phyloP scores from a whole-genome alignment of 2,797 vertebrate species.

The Otolemur crassicaudatus region DNA sequence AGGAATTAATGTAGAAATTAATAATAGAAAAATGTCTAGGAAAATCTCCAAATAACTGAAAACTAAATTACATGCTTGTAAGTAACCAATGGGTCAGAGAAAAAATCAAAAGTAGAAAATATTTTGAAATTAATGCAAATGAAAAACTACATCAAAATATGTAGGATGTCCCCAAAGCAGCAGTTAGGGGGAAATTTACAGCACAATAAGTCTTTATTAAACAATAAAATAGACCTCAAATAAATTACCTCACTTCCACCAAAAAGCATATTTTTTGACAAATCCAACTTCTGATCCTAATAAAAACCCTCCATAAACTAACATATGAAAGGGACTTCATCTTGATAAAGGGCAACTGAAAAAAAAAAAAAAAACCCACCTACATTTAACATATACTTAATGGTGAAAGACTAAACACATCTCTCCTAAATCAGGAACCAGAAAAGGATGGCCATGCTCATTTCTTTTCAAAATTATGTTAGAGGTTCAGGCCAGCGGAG shows the following conservation, averaged over 20 bases:
- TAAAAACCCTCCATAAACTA: not conserved
- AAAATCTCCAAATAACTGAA: not conserved
- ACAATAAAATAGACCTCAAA: not conserved
- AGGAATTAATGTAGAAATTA: not conserved
- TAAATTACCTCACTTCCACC: not conserved
- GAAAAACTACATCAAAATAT: not conserved
- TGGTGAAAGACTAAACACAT: not conserved
- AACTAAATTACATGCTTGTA: not conserved
- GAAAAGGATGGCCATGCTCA: not conserved
- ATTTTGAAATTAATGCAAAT: conserved; percentile 38
- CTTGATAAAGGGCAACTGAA: not conserved
- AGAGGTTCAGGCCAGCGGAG: not conserved
- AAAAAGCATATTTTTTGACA: not conserved
- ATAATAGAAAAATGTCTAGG: not conserved
- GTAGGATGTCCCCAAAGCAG: not conserved
- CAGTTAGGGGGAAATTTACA: not conserved
- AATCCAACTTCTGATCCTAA: not conserved
- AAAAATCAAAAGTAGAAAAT: not conserved
- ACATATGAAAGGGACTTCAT: not conserved
- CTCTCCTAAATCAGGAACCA: not conserved
- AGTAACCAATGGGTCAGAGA: not conserved
- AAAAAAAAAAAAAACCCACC: not conserved
- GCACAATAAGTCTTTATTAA: not conserved
- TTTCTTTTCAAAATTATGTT: not conserved
- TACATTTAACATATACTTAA: not conserved